Conservation (phyloP, 2,888 invertebrate genomes). For the Lithophane semibrunnea region DNA sequence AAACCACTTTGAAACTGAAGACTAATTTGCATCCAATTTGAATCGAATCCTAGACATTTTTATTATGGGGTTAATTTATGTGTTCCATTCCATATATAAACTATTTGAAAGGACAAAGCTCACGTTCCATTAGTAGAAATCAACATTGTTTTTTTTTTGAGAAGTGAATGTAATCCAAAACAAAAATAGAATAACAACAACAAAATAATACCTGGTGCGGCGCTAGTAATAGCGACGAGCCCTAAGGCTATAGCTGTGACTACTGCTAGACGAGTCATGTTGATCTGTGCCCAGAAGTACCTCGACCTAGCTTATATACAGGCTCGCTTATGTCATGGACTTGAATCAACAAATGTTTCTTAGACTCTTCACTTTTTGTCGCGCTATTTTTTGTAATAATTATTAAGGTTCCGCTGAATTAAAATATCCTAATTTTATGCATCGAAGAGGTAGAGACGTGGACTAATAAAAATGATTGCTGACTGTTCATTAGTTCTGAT, state of each 20-base stretch:
- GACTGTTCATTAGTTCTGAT: not conserved
- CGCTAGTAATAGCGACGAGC: constrained; percentile 79
- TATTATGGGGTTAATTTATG: not conserved
- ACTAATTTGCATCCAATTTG: not conserved
- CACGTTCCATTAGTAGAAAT: not conserved
- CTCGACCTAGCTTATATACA: constrained; percentile 76
- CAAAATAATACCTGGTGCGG: constrained; percentile 79
- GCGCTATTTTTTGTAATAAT: constrained; percentile 66
- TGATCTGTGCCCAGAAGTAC: constrained; percentile 70
- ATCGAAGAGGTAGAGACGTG: not conserved
- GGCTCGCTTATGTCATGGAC: constrained; percentile 78
- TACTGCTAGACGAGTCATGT: constrained; percentile 82
- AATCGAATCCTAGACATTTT: not conserved
- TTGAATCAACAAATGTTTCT: constrained; percentile 74
- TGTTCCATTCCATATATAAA: not conserved
- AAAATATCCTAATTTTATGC: constrained; percentile 35
- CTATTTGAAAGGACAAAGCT: not conserved
- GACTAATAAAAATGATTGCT: constrained; percentile 28
- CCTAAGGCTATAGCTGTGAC: constrained; percentile 78
- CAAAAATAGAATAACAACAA: constrained; percentile 18
- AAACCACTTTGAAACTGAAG: not conserved
- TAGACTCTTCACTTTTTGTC: constrained; percentile 79
- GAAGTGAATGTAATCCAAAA: not conserved
- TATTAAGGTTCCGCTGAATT: constrained; percentile 67
- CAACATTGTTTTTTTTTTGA: not conserved